A percentile compares a stretch with the other conserved stretches of the same genome.
phyloP scores from a whole-genome alignment of 1,140 invertebrate genomes.

The Trialeurodes vaporariorum region DNA sequence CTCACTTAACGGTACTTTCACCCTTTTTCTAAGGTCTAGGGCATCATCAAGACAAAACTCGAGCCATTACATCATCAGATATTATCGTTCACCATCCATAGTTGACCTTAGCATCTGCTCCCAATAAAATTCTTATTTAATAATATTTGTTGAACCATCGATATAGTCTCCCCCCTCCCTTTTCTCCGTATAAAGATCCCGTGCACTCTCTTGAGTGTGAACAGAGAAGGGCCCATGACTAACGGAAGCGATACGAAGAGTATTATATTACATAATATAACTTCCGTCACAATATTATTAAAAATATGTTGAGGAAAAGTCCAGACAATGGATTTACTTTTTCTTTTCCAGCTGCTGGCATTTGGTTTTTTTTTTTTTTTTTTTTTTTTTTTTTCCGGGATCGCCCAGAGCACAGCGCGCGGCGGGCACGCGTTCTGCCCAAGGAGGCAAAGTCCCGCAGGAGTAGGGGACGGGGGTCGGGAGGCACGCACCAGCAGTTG shows the following conservation, averaged over 20 bases:
- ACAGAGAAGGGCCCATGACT: background rate
- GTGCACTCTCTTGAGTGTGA: too few species aligned
- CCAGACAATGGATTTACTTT: background rate
- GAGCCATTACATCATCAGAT: background rate
- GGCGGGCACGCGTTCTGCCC: too few species aligned
- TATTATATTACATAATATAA: background rate
- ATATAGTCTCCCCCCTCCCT: background rate
- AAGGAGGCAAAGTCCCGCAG: too few species aligned
- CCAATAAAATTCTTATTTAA: background rate
- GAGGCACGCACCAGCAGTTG: background rate
- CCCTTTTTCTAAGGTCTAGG: background rate
- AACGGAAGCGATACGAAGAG: background rate
- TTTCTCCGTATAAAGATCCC: too few species aligned
- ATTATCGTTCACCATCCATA: background rate
- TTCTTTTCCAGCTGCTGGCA: background rate
- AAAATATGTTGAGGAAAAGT: background rate
- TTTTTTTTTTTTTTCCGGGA: too few species aligned
- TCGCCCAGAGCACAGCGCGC: too few species aligned
- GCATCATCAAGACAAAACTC: too few species aligned
- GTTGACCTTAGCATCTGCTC: background rate
- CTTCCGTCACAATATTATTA: background rate
- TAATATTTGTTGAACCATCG: background rate
- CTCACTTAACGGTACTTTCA: background rate
- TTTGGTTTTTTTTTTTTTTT: too few species aligned
- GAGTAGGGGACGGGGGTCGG: too few species aligned